Percentiles rank a stretch among this genome's conserved stretches.
phyloP scores from a whole-genome alignment of 2,888 invertebrate genomes.

The Rambutsinella grinnellia region DNA sequence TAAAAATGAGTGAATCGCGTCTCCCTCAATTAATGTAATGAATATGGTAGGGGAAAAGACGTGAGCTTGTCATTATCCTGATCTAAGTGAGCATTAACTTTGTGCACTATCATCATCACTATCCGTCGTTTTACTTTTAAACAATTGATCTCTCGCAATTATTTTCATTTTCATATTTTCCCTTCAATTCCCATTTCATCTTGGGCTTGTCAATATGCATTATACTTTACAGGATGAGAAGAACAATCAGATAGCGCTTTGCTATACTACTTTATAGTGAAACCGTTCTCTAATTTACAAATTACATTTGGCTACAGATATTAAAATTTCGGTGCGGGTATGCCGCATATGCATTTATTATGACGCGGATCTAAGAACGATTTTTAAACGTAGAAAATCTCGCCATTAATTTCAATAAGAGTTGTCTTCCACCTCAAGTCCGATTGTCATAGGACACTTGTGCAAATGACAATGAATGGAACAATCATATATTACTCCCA shows the following conservation, averaged over 20 bases:
- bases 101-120: slow-evolving; percentile 40
- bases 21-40: slow-evolving; percentile 44
- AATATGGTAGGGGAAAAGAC: slow-evolving; percentile 45
- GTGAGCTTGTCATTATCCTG: slow-evolving; percentile 55
- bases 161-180: slow-evolving; percentile 22
- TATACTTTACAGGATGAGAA: slow-evolving; percentile 6
- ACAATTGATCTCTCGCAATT: slow-evolving; percentile 33
- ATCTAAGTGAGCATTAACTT: slow-evolving; percentile 48
- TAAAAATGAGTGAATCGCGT: slow-evolving; percentile 48
- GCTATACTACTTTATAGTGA: too few relatives aligned
- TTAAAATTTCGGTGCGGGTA: too few relatives aligned
- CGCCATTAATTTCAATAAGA: background rate
- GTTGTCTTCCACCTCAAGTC: background rate
- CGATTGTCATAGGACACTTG: background rate
- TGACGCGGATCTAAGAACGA: too few relatives aligned
- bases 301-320: too few relatives aligned
- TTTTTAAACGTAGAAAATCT: background rate
- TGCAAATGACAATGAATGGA: background rate
- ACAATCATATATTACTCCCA: background rate
- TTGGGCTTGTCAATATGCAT: background rate
- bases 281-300: too few relatives aligned
- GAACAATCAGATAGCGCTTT: background rate
- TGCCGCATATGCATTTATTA: too few relatives aligned
- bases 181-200: slow-evolving; percentile 31
- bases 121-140: slow-evolving; percentile 32